A percentile compares a stretch with the other conserved stretches of the same genome.
Conservation (phyloP, 2,797 vertebrate species). For the Enteromius unitaeniatus region DNA sequence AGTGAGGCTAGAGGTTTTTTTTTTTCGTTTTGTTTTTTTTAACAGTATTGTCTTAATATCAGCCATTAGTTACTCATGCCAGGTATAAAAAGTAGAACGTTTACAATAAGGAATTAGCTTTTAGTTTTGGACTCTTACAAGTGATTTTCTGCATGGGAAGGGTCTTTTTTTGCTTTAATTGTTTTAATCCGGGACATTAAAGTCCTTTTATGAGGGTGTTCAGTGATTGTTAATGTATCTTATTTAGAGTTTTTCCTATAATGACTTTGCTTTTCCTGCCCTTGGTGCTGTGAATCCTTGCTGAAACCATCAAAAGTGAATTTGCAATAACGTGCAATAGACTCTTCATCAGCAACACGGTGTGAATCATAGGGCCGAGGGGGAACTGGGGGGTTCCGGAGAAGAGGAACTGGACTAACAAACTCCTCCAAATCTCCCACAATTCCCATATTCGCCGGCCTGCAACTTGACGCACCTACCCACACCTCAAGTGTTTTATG, state of each 20-base stretch:
- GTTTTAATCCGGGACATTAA: conserved; percentile 35
- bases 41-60: conserved; percentile 75
- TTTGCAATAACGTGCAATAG: conserved; percentile 58
- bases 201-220: conserved; percentile 48
- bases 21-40: conserved; percentile 36
- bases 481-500: conserved; percentile 36
- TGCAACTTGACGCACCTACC: conserved; percentile 12
- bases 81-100: conserved; percentile 61
- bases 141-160: conserved; percentile 55
- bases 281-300: conserved; percentile 71
- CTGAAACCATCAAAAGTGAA: conserved; percentile 51
- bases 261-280: conserved; percentile 68
- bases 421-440: neutral
- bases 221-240: conserved; percentile 62
- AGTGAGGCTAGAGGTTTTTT: conserved; percentile 53
- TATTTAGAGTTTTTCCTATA: conserved; percentile 55
- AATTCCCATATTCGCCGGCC: neutral
- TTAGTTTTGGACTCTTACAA: conserved; percentile 51
- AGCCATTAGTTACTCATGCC: conserved; percentile 69
- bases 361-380: neutral
- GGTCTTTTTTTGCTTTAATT: conserved; percentile 13
- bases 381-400: neutral
- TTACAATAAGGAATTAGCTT: conserved; percentile 66
- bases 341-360: conserved; percentile 19
- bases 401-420: conserved; percentile 13